These are phyloP conservation scores for Pseudochirops cupreus DNA, from an alignment of 2,797 vertebrate genomes.

Conservation along the genomic window DNA sequence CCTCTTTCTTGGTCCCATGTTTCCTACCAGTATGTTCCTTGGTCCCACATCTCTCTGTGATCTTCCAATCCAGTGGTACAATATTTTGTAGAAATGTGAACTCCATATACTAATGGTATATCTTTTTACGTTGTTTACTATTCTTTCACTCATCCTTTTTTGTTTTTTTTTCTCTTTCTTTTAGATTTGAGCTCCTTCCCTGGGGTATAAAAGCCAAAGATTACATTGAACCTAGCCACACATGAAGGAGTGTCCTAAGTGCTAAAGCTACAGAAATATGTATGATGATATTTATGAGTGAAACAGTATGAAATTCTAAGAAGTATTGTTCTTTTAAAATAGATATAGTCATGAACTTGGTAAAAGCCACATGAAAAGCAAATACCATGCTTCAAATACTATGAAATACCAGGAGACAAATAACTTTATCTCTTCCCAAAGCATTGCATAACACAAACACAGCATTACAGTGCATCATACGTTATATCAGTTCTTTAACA, in stretches of 20 bases:
- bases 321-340: constrained; percentile 30
- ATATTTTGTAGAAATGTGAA: not conserved
- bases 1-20: not conserved
- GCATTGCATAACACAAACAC: not conserved
- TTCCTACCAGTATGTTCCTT: not conserved
- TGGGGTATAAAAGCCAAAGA: not conserved
- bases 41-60: not conserved
- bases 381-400: not conserved
- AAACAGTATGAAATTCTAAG: constrained; percentile 5
- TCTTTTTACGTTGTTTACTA: not conserved
- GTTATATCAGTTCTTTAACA: constrained; percentile 1
- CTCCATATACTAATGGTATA: not conserved
- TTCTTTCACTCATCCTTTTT: not conserved
- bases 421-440: not conserved
- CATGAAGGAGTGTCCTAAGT: not conserved
- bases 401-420: constrained; percentile 36
- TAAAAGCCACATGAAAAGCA: constrained; percentile 48
- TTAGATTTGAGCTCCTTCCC: too few relatives aligned
- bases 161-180: too few relatives aligned
- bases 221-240: not conserved
- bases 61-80: not conserved
- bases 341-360: constrained; percentile 21
- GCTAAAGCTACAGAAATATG: not conserved
- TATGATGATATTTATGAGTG: not conserved
- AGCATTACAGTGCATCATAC: not conserved